A percentile compares a stretch with the other conserved stretches of the same genome.
Evolutionary conservation across 1,140 invertebrate genomes (phyloP).

Genomic region (Drosophila lacteicornis): DNA sequence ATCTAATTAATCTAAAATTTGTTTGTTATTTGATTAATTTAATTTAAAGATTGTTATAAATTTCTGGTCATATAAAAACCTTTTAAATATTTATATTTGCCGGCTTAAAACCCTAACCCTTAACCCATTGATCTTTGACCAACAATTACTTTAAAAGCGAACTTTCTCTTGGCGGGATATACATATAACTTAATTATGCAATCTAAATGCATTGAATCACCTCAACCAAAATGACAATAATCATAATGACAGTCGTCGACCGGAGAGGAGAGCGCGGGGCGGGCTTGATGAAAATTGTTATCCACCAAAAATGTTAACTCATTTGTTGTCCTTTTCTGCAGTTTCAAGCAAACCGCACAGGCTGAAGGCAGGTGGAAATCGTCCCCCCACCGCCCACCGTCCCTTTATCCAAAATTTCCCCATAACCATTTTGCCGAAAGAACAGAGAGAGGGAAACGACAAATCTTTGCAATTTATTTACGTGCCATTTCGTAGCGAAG

Average conservation of each 20-base stretch:
- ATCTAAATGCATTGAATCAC: conserved; percentile 82
- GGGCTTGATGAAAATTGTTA: conserved; percentile 18
- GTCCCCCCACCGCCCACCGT: background rate
- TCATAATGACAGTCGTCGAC: conserved; percentile 65
- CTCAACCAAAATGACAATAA: conserved; percentile 79
- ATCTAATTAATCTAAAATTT: too few species aligned
- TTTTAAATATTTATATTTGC: too few species aligned
- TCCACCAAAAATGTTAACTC: conserved; percentile 77
- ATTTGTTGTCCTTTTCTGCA: conserved; percentile 74
- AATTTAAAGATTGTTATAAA: too few species aligned
- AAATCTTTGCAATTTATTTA: conserved; percentile 84
- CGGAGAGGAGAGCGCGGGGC: too few species aligned
- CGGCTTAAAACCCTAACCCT: background rate
- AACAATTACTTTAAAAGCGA: background rate
- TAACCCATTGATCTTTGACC: background rate
- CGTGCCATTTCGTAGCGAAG: conserved; percentile 80
- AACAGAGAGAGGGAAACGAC: conserved; percentile 50
- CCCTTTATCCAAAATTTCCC: conserved; percentile 5
- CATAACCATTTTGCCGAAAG: conserved; percentile 24
- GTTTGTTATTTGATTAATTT: too few species aligned
- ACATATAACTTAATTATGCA: conserved; percentile 76
- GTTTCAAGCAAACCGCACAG: conserved; percentile 57
- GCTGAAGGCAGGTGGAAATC: conserved; percentile 51
- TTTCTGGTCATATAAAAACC: too few species aligned
- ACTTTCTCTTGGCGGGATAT: conserved; percentile 1